Conservation (phyloP, 2,797 vertebrate genomes). For the Anniella stebbinsi region DNA sequence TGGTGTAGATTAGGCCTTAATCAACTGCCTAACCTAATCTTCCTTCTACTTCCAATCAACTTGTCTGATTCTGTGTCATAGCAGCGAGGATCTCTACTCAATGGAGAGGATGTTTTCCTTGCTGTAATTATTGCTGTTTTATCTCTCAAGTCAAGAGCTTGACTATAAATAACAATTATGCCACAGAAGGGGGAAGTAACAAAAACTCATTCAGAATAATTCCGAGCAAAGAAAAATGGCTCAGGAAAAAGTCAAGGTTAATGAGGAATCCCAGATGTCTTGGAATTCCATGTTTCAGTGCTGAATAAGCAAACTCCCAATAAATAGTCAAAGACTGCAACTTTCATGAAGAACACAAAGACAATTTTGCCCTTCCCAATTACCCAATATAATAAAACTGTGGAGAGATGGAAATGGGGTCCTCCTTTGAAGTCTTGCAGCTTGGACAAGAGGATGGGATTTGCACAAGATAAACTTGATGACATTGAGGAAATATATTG, state of each 20-base stretch:
- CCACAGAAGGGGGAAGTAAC: slow-evolving; percentile 6
- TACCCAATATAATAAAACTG: background rate
- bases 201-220: background rate
- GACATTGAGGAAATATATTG: background rate
- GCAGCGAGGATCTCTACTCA: background rate
- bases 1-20: background rate
- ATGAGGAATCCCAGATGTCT: background rate
- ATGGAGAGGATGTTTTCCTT: slow-evolving; percentile 19
- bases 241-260: background rate
- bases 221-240: background rate
- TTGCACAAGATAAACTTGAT: background rate
- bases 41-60: slow-evolving; percentile 4
- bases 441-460: slow-evolving; percentile 12
- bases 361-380: background rate
- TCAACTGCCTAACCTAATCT: slow-evolving; percentile 35
- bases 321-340: background rate
- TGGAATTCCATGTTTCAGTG: background rate
- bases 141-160: slow-evolving; percentile 25
- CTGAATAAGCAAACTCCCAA: background rate
- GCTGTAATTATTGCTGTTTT: slow-evolving; percentile 9
- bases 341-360: background rate
- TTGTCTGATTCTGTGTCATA: slow-evolving; percentile 7
- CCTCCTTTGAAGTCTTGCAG: background rate
- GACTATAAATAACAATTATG: slow-evolving; percentile 20
- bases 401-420: background rate